Conservation (phyloP, 2,113 vertebrate species). For the Paralichthys olivaceus region DNA sequence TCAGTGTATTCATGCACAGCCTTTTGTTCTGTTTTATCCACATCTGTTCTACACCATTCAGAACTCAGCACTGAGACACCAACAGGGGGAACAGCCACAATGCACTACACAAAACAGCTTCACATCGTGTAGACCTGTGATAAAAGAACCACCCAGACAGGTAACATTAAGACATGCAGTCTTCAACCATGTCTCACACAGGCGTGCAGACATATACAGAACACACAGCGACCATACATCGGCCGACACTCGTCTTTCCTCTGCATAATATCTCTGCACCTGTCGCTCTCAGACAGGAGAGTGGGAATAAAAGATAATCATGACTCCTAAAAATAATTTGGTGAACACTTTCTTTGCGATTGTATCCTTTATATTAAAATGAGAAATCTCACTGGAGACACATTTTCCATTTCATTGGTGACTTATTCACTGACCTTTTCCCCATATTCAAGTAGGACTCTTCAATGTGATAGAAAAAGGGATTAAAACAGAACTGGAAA, state of each 20-base stretch:
- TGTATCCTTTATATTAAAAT: slow-evolving; percentile 6
- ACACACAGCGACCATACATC: background rate
- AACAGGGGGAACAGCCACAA: slow-evolving; percentile 14
- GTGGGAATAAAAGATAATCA: slow-evolving; percentile 32
- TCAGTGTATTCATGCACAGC: background rate
- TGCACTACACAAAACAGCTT: slow-evolving; percentile 17
- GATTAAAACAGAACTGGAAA: slow-evolving; percentile 3
- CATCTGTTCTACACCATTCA: slow-evolving; percentile 34
- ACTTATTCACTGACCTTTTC: background rate
- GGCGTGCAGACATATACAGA: background rate
- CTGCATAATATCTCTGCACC: background rate
- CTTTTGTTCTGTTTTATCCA: slow-evolving; percentile 14
- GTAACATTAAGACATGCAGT: slow-evolving; percentile 43
- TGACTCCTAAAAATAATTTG: slow-evolving; percentile 58
- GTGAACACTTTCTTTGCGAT: slow-evolving; percentile 23
- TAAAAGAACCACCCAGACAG: background rate
- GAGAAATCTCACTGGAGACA: slow-evolving; percentile 20
- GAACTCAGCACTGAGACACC: slow-evolving; percentile 13
- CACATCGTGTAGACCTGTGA: slow-evolving; percentile 1
- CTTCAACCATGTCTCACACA: slow-evolving; percentile 24
- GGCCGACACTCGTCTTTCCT: slow-evolving; percentile 11
- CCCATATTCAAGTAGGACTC: background rate
- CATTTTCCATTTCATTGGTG: slow-evolving; percentile 9
- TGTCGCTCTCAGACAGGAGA: slow-evolving; percentile 16
- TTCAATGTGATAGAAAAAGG: background rate